These are phyloP conservation scores for Drosophila chauvacae DNA, from an alignment of 1,140 invertebrate species.

Conservation along the genomic window DNA sequence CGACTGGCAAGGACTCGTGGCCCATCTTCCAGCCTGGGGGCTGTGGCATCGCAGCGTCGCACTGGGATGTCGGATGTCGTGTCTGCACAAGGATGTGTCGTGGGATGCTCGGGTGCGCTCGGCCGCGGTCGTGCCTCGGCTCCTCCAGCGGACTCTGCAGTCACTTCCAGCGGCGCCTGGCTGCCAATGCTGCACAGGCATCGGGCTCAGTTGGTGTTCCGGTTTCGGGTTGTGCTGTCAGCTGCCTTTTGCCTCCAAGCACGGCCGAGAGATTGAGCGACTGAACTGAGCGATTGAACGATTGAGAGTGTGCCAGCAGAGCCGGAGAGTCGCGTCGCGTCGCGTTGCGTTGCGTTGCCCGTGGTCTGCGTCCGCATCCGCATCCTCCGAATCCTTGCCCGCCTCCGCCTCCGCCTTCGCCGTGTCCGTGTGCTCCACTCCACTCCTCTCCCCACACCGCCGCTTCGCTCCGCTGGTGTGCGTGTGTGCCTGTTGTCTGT, in stretches of 20 bases:
- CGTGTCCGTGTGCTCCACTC: constrained; percentile 30
- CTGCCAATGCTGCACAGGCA: constrained; percentile 66
- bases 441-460: constrained; percentile 20
- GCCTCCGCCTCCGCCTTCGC: constrained; percentile 18
- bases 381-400: constrained; percentile 25
- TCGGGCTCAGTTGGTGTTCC: constrained; percentile 85
- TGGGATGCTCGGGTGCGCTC: constrained; percentile 22
- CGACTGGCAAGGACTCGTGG: constrained; percentile 43
- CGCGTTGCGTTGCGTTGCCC: constrained; percentile 45
- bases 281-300: constrained; percentile 37
- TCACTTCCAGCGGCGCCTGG: constrained; percentile 74
- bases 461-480: constrained; percentile 23
- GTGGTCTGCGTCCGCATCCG: constrained; percentile 46
- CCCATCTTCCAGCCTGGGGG: constrained; percentile 39
- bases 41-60: constrained; percentile 26
- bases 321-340: constrained; percentile 44
- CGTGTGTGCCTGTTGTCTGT: constrained; percentile 59
- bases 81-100: constrained; percentile 56
- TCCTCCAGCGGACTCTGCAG: constrained; percentile 54
- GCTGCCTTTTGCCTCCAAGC: constrained; percentile 83
- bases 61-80: constrained; percentile 25
- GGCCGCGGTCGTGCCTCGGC: constrained; percentile 20
- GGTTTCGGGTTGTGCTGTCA: constrained; percentile 85
- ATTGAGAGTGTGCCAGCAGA: constrained; percentile 44
- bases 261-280: constrained; percentile 51